Conservation (phyloP, 2,797 vertebrate genomes). For the Odontamblyopus rebecca region DNA sequence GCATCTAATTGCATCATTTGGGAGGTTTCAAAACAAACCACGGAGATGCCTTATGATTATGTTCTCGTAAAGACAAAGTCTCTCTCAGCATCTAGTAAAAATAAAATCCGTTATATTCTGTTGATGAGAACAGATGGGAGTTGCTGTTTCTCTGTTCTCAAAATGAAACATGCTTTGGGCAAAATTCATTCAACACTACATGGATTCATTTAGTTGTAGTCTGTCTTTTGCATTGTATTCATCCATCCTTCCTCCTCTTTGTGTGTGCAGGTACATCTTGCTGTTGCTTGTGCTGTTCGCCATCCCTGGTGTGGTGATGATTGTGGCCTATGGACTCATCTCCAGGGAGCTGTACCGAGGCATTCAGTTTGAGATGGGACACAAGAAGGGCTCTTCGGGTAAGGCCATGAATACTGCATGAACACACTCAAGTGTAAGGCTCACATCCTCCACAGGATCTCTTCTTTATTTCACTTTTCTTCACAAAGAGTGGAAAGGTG, state of each 20-base stretch:
- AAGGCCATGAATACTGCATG: constrained; percentile 34
- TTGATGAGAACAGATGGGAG: constrained; percentile 20
- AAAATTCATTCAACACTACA: constrained; percentile 8
- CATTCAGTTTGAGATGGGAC: constrained; percentile 87
- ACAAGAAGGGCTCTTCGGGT: constrained; percentile 81
- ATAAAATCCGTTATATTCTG: constrained; percentile 5
- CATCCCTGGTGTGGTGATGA: constrained; percentile 93
- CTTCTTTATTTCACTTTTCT: background rate
- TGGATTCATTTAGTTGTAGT: background rate
- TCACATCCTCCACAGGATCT: background rate
- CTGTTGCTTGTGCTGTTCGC: constrained; percentile 89
- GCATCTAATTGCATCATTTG: background rate
- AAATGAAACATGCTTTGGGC: constrained; percentile 16
- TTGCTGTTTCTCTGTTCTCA: constrained; percentile 18
- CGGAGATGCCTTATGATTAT: background rate
- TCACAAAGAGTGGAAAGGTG: background rate
- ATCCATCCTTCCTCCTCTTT: background rate
- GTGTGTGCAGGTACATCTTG: constrained; percentile 83
- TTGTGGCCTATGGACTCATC: constrained; percentile 91
- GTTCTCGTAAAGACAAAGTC: constrained; percentile 7
- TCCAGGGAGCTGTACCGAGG: constrained; percentile 92
- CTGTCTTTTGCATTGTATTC: constrained; percentile 4
- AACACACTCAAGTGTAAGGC: background rate
- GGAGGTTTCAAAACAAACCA: background rate
- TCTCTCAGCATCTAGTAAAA: background rate